Base-by-base conservation (phyloP, 2,113 vertebrate genomes). In the Ondatra zibethicus region DNA sequence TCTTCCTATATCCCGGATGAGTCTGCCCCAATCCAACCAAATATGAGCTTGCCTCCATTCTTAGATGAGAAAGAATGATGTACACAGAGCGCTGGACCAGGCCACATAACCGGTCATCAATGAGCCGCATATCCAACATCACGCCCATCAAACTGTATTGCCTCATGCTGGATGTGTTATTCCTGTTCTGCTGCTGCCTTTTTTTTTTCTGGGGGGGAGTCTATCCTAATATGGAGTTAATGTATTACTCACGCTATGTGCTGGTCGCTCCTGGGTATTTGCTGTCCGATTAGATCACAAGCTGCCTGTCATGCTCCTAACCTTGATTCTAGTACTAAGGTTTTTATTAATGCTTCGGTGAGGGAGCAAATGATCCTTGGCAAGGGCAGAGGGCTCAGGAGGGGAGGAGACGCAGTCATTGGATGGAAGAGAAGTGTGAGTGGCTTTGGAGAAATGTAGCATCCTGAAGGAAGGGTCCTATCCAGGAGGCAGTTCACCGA, bases 331-430 rank as follows among this genome's bases (percentile, higher is more conserved):
- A 92, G 76, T 36, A 39, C 16, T 0, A 5, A 55, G 72, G 29
- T 36, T 50, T 36, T 45, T 94, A n/a, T 95, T 89, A 86, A 11
- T 96, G 47, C 90, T 58, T 42, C 19, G 77, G 45, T 63, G 42
- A 87, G 36, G 89, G 61, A 36, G 12, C n/a, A 81, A 89, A 68
- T 80, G 50, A 39, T 19, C 36, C 78, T 87, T 76, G 75, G 29
- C 27, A 92, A 93, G 78, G 88, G 95, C 50, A 89, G 11, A 80
- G 42, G 13, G 23, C 78, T 84, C 70, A 84, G 47, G 47, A 72
- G 77, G 93, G 73, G 72, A 78, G 66, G 45, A 78, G 36, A 61
- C 55, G 7, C 36, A 92, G 42, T 21, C 47, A 45, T 45, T 61
- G 47, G 47, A 66, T 21, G 39, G 21, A 76, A 93, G 2, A 90